Conservation (phyloP, 2,888 invertebrate genomes). For the Lycia hirtaria region DNA sequence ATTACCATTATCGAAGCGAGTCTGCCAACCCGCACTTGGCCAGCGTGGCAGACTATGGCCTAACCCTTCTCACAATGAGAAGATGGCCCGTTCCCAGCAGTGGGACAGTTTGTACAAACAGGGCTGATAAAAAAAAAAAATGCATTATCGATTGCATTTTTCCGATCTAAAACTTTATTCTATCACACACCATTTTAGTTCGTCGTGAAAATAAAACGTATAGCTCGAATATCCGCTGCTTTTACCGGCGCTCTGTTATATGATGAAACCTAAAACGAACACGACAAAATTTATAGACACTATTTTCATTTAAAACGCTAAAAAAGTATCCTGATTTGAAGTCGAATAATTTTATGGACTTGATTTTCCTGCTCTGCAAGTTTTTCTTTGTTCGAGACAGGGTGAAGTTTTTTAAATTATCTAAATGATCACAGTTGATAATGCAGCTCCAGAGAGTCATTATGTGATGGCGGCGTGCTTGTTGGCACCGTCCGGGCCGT, state of each 20-base stretch:
- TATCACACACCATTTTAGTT: constrained; percentile 11
- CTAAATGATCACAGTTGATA: constrained; percentile 51
- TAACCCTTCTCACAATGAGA: too few relatives aligned
- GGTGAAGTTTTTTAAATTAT: constrained; percentile 30
- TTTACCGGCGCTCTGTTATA: constrained; percentile 10
- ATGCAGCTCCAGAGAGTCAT: constrained; percentile 52
- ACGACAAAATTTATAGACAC: constrained; percentile 1
- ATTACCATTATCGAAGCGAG: too few relatives aligned
- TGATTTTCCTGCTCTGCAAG: background rate
- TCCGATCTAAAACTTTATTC: constrained; percentile 10
- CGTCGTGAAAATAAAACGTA: constrained; percentile 22
- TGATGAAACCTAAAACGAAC: constrained; percentile 12
- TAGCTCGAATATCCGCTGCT: constrained; percentile 17
- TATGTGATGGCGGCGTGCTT: constrained; percentile 42
- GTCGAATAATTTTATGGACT: background rate
- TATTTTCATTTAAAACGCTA: constrained; percentile 9
- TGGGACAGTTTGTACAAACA: too few relatives aligned
- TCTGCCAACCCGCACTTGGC: too few relatives aligned
- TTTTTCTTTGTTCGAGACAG: constrained; percentile 5
- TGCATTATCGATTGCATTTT: constrained; percentile 23
- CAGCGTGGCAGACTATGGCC: too few relatives aligned
- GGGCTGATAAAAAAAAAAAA: too few relatives aligned
- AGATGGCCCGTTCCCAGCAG: too few relatives aligned
- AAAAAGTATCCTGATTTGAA: background rate
- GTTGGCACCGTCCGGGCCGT: constrained; percentile 35